Conservation (phyloP, 2,888 invertebrate species). For the Pomacea canaliculata region DNA sequence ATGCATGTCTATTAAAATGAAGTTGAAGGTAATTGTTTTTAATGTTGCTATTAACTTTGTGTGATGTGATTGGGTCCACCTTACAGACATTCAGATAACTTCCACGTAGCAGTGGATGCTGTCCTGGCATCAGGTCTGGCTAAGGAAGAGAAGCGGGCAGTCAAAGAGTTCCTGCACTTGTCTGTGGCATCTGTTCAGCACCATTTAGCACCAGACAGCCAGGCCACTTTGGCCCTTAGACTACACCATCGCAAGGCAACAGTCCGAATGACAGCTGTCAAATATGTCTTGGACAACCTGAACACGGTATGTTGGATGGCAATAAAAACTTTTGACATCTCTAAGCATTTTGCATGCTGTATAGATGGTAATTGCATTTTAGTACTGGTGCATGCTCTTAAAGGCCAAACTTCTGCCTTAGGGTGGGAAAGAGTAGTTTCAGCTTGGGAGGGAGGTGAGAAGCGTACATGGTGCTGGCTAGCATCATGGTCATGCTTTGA, state of each 20-base stretch:
- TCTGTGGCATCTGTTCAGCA: constrained; percentile 57
- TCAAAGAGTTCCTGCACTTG: constrained; percentile 55
- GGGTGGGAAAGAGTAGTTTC: no score
- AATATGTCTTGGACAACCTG: constrained; percentile 74
- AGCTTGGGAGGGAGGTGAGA: no score
- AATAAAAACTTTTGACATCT: background rate
- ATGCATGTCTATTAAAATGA: no score
- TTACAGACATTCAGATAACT: constrained; percentile 46
- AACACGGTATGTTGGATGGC: constrained; percentile 59
- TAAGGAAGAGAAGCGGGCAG: constrained; percentile 34
- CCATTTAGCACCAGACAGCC: constrained; percentile 50
- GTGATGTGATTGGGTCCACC: no score
- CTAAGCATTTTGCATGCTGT: background rate
- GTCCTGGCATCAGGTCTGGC: constrained; percentile 33
- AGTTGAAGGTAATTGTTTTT: no score
- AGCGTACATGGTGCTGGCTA: no score
- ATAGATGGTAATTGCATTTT: background rate
- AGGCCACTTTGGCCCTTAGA: constrained; percentile 76
- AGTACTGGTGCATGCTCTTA: background rate
- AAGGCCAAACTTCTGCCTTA: no score
- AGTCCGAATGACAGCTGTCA: constrained; percentile 79
- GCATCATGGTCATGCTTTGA: no score
- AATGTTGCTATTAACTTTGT: no score
- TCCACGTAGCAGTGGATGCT: constrained; percentile 49
- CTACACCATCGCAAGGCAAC: constrained; percentile 80